A percentile compares a stretch with the other conserved stretches of the same genome.
Conservation (phyloP, 2,888 invertebrate species). For the Archaeoteleia sp. region DNA sequence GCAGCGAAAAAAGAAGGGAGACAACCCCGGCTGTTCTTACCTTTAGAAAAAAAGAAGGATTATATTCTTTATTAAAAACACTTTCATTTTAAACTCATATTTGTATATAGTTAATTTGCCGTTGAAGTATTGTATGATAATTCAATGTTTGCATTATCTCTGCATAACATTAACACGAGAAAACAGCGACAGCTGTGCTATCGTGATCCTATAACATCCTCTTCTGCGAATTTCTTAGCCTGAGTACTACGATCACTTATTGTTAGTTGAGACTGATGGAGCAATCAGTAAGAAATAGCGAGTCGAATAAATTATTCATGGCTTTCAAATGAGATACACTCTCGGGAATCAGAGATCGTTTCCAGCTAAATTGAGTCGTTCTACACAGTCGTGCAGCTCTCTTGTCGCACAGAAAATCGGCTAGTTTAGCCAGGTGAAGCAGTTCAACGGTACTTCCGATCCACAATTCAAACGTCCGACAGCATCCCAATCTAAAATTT, state of each 20-base stretch:
- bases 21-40: not conserved
- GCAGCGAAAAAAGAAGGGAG: conserved; percentile 12
- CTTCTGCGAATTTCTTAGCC: conserved; percentile 31
- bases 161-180: conserved; percentile 29
- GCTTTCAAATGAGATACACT: conserved; percentile 54
- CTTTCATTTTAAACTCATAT: too few species aligned
- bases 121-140: too few species aligned
- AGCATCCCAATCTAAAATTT: too few species aligned
- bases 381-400: conserved; percentile 44
- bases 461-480: conserved; percentile 31
- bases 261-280: conserved; percentile 54
- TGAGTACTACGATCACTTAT: conserved; percentile 45
- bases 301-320: conserved; percentile 59
- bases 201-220: conserved; percentile 28
- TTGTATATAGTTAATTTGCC: too few species aligned
- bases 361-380: conserved; percentile 55
- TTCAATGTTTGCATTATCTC: conserved; percentile 12
- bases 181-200: conserved; percentile 31
- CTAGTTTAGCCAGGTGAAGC: conserved; percentile 41
- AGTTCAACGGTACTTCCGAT: conserved; percentile 32
- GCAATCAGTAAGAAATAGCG: conserved; percentile 57
- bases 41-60: too few species aligned
- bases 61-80: too few species aligned
- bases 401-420: conserved; percentile 43
- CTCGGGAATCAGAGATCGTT: conserved; percentile 55